phyloP scores from a whole-genome alignment of 2,113 vertebrate species.

The Pelvicachromis taeniatus region DNA sequence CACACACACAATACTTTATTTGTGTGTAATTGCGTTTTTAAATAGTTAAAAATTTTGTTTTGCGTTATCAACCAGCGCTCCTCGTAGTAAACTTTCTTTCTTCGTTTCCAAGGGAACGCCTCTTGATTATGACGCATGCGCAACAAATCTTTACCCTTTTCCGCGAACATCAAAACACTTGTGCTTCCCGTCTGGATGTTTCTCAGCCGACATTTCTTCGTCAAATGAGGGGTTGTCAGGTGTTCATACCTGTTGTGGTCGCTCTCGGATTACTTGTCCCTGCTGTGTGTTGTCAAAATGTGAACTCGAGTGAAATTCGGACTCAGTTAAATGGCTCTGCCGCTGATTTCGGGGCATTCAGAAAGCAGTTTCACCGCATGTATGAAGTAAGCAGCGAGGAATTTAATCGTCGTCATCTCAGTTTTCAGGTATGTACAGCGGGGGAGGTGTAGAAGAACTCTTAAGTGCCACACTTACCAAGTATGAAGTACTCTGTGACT shows the following conservation, averaged over 20 bases:
- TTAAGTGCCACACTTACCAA: accelerated
- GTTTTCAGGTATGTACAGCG: conserved; percentile 39
- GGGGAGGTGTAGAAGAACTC: accelerated
- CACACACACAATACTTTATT: not conserved
- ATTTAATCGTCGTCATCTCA: not conserved
- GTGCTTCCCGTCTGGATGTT: not conserved
- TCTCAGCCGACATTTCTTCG: not conserved
- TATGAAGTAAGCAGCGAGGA: conserved; percentile 18
- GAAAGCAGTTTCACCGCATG: not conserved
- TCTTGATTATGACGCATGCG: conserved; percentile 20
- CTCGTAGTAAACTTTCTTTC: not conserved
- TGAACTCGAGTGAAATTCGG: not conserved
- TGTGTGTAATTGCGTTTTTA: not conserved
- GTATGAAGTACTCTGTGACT: not conserved
- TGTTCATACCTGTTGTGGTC: not conserved
- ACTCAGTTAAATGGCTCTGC: not conserved
- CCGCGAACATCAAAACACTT: not conserved
- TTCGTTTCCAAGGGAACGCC: not conserved
- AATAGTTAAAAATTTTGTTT: not conserved
- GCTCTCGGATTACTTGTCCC: not conserved
- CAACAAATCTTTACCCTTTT: not conserved
- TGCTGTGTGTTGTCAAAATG: not conserved
- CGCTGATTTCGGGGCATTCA: conserved; percentile 14
- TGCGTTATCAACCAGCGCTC: not conserved
- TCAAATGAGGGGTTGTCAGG: not conserved